Percentiles rank a stretch among this genome's conserved stretches.
These are phyloP conservation scores for Caranx melampygus DNA, from an alignment of 2,113 vertebrate species.

Conservation along the genomic window DNA sequence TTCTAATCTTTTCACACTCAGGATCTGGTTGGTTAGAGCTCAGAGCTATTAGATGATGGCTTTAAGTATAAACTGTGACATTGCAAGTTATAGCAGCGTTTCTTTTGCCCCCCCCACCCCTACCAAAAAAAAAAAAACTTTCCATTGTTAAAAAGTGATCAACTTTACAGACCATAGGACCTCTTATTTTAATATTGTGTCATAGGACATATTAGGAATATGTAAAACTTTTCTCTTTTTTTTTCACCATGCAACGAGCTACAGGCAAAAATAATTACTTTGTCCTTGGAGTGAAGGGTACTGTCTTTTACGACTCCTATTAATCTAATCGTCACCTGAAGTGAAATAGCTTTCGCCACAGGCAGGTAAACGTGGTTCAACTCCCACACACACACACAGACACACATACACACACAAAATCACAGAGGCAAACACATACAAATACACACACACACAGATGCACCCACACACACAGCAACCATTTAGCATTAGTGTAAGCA, in stretches of 20 bases:
- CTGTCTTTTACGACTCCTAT: constrained; percentile 62
- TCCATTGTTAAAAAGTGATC: background rate
- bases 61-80: background rate
- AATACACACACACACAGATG: constrained; percentile 28
- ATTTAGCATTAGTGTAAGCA: constrained; percentile 74
- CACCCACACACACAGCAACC: constrained; percentile 60
- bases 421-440: constrained; percentile 23
- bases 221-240: constrained; percentile 40
- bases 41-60: background rate
- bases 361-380: constrained; percentile 66
- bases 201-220: constrained; percentile 26
- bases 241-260: constrained; percentile 32
- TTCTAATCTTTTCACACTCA: constrained; percentile 13
- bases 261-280: constrained; percentile 57
- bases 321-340: constrained; percentile 74
- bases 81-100: constrained; percentile 9
- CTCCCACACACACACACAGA: constrained; percentile 39
- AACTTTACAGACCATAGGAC: background rate
- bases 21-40: constrained; percentile 4
- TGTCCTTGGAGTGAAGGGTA: constrained; percentile 70
- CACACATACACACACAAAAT: constrained; percentile 12
- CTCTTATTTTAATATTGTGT: constrained; percentile 22
- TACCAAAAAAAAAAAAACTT: constrained; percentile 7
- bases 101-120: constrained; percentile 23
- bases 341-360: constrained; percentile 69